Evolutionary conservation across 2,797 vertebrate genomes (phyloP).

Genomic region (Schizopygopsis malacanthus): DNA sequence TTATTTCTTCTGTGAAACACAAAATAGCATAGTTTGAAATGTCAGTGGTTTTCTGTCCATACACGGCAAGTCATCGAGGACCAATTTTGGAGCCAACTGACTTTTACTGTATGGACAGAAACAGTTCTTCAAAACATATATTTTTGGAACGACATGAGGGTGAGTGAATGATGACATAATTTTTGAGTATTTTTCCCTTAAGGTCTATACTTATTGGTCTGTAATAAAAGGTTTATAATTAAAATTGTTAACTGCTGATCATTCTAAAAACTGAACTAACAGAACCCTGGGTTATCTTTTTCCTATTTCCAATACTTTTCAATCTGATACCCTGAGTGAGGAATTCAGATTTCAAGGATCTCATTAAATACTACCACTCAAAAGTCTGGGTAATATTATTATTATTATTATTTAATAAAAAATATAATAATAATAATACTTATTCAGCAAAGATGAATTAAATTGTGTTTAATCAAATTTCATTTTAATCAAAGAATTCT

Average conservation of each 20-base stretch:
- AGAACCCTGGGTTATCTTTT: background rate
- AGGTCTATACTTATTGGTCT: background rate
- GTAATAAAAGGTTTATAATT: background rate
- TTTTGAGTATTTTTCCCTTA: background rate
- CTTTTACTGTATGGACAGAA: background rate
- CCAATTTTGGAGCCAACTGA: background rate
- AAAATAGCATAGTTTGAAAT: constrained; percentile 11
- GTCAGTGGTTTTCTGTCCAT: background rate
- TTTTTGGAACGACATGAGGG: background rate
- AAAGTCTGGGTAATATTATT: background rate
- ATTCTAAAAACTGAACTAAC: constrained; percentile 4
- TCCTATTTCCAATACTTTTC: background rate
- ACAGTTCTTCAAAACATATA: background rate
- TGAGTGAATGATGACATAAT: background rate
- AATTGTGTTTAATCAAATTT: background rate
- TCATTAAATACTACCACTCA: background rate
- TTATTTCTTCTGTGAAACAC: background rate
- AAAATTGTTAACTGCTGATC: background rate
- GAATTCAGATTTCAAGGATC: background rate
- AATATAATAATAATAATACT: background rate
- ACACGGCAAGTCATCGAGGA: background rate
- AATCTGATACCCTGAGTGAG: background rate
- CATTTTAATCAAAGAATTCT: background rate
- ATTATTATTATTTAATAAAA: background rate
- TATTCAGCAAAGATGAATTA: background rate